Percentiles rank a stretch among this genome's conserved stretches.
Conservation (phyloP, 2,888 invertebrate genomes). For the Tuberolachnus salignus region DNA sequence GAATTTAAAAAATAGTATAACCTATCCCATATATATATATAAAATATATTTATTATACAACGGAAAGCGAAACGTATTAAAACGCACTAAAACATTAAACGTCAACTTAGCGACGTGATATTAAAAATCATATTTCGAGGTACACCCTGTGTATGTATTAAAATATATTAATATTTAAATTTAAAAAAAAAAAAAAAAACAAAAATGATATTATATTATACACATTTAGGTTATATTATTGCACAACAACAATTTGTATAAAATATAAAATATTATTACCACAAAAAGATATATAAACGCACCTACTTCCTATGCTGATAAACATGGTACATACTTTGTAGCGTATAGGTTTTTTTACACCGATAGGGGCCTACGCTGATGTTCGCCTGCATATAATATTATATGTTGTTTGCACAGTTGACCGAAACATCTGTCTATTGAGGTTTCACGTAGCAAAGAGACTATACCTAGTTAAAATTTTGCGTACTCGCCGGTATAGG, state of each 20-base stretch:
- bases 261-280: constrained; percentile 12
- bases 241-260: background rate
- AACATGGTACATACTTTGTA: background rate
- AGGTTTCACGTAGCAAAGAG: constrained; percentile 12
- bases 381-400: constrained; percentile 46
- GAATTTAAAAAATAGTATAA: too few relatives aligned
- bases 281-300: constrained; percentile 36
- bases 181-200: too few relatives aligned
- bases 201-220: background rate
- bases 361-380: constrained; percentile 45
- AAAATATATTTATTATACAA: background rate
- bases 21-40: too few relatives aligned
- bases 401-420: constrained; percentile 52
- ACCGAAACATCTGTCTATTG: constrained; percentile 53
- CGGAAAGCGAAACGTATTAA: background rate
- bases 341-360: constrained; percentile 26
- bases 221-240: background rate
- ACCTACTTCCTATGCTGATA: constrained; percentile 51
- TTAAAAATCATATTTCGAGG: too few relatives aligned
- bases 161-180: too few relatives aligned
- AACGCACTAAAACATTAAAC: too few relatives aligned
- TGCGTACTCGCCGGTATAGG: background rate
- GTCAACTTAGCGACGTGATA: too few relatives aligned
- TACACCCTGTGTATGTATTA: too few relatives aligned
- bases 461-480: background rate